Base-by-base conservation (phyloP, 2,113 vertebrate genomes). In the Ptilorrhoa leucosticta region DNA sequence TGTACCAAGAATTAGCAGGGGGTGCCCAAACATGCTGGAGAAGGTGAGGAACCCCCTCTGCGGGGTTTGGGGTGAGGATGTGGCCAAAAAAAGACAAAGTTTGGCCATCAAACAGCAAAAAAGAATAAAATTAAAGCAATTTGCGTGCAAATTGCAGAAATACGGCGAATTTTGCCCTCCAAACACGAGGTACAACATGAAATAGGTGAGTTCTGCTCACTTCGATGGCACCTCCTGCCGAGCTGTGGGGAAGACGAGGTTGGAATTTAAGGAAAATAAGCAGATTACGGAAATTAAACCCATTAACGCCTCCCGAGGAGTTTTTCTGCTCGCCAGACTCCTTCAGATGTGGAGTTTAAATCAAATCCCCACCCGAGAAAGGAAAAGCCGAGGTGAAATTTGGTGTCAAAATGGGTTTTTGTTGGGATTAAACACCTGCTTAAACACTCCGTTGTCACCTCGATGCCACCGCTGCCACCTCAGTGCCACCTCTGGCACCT, bases 151-250 rank as follows among this genome's bases (percentile, higher is more conserved):
- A 13, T 31, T 7, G 0, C 20, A 31, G 45, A 58, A 92, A 39
- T 51, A n/a, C n/a, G n/a, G n/a, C n/a, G n/a, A n/a, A n/a, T n/a
- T n/a, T 28, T 57, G 71, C 33, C 39, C 27, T 50, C 66, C 44
- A 19, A 72, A 17, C 73, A 16, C 0, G 13, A 56, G 44, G 35
- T 19, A 17, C 47, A 8, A 9, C 50, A 15, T 0, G 0, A 7
- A 61, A 6, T 0, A 15, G 37, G 63, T 1, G 18, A 53, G 56
- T 24, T 56, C 42, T 33, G 53, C 47, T 71, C 27, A 0, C 37
- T 22, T 17, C 1, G 69, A 2, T 45, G 8, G 28, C 13, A 20
- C 31, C 39, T n/a, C 31, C 88, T 45, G 35, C 17, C 35, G 33
- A 68, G 39, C 45, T 15, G 6, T 0, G 1, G 0, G 3, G 24